phyloP scores from a whole-genome alignment of 2,888 invertebrate species.

The Ctena decussata region DNA sequence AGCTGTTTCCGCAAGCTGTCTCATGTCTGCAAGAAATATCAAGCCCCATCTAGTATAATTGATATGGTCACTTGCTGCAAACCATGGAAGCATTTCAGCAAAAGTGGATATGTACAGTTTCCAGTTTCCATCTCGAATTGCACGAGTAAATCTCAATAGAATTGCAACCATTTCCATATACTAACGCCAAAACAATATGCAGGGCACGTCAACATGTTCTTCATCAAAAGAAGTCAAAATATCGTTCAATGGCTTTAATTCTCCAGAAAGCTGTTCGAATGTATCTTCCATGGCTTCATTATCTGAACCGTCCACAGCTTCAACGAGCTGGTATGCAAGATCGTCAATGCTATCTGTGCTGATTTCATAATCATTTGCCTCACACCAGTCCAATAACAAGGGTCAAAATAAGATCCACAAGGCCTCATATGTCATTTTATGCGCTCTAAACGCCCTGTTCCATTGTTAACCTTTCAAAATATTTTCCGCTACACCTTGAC shows the following conservation, averaged over 20 bases:
- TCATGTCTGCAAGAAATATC: not conserved
- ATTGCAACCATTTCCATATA: not conserved
- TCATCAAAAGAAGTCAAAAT: not conserved
- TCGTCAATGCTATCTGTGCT: not conserved
- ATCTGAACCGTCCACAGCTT: not conserved
- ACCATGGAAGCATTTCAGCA: not conserved
- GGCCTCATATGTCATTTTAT: constrained; percentile 28
- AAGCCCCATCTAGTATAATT: not conserved
- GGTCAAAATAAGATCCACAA: not conserved
- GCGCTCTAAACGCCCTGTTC: constrained; percentile 19
- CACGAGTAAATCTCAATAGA: not conserved
- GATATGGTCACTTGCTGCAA: not conserved
- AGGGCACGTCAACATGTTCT: not conserved
- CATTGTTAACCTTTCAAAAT: not conserved
- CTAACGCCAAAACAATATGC: not conserved
- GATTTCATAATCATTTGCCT: not conserved
- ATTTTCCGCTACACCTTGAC: not conserved
- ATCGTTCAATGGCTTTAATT: not conserved
- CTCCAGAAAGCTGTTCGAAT: not conserved
- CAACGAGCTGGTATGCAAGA: not conserved
- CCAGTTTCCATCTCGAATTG: not conserved
- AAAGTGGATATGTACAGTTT: constrained; percentile 17
- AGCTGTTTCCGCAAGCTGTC: not conserved
- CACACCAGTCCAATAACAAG: not conserved
- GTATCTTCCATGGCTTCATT: not conserved